Evolutionary conservation across 1,140 invertebrate species (phyloP).

Genomic region (Leptestheria dahalacensis): DNA sequence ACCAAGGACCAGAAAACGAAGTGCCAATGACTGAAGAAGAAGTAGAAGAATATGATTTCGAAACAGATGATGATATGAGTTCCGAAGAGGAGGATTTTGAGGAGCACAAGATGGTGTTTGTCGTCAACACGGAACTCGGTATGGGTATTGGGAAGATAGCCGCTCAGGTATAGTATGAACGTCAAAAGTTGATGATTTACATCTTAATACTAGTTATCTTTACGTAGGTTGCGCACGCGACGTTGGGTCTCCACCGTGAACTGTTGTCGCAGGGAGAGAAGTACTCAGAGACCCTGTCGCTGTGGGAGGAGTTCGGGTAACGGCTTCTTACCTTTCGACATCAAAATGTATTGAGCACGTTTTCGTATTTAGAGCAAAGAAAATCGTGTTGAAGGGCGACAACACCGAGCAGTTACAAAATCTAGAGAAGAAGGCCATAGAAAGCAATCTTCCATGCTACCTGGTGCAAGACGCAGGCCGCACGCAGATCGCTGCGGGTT

Average conservation of each 20-base stretch:
- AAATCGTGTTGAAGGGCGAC: slow-evolving; percentile 42
- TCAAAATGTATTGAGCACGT: slow-evolving; percentile 17
- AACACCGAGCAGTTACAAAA: slow-evolving; percentile 36
- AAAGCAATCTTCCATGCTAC: slow-evolving; percentile 34
- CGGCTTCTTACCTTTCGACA: neutral
- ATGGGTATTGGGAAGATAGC: slow-evolving; percentile 48
- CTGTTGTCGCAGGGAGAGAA: slow-evolving; percentile 31
- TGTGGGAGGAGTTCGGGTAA: slow-evolving; percentile 34
- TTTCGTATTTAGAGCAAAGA: slow-evolving; percentile 39
- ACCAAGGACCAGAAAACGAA: slow-evolving; percentile 27
- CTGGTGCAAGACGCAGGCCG: slow-evolving; percentile 43
- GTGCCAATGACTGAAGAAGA: neutral
- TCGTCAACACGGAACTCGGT: slow-evolving; percentile 40
- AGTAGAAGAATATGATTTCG: slow-evolving; percentile 16
- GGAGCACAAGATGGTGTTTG: slow-evolving; percentile 46
- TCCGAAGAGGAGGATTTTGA: slow-evolving; percentile 27
- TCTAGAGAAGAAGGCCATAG: slow-evolving; percentile 34
- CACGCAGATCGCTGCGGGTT: slow-evolving; percentile 40
- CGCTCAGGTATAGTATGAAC: slow-evolving; percentile 31
- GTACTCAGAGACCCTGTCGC: slow-evolving; percentile 31
- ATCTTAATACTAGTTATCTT: slow-evolving; percentile 1
- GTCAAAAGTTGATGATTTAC: neutral
- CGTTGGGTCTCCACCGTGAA: slow-evolving; percentile 37
- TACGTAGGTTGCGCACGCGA: slow-evolving; percentile 39
- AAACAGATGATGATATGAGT: slow-evolving; percentile 22